Base-by-base conservation (phyloP, 2,888 invertebrate species). In the Volucella zonaria region DNA sequence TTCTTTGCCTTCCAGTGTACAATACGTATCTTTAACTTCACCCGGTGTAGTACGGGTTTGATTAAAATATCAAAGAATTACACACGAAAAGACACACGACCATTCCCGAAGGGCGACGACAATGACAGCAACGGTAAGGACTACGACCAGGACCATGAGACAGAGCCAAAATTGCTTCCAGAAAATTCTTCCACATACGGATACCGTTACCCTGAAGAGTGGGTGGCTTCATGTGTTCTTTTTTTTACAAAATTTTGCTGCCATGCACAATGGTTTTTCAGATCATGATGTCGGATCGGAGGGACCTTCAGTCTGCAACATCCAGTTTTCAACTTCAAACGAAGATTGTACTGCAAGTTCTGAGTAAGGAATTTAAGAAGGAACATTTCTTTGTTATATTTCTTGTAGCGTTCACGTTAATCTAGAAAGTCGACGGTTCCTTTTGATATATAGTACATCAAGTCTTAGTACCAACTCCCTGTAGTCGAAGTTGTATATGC, bases 1-100 rank as follows among this genome's bases (percentile, higher is more conserved):
- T 42, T 43, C 15, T 40, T 15, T 4, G 40, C 15, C 66, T 79
- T 54, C 66, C 71, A 12, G 64, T 73, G 56, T 62, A 75, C 68
- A 61, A 23, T 23, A 23, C 3, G 18, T 81, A 43, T 51, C 51
- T 8, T 23, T 56, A 31, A 62, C 54, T 58, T 45, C 47, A 31
- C 11, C 38, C 38, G 23, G 52, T 68, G 58, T 49, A 45, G 18
- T 54, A 64, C n/a, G 56, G 47, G 79, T 78, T 82, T 82, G 82
- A 82, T 82, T 82, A 79, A 79, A 82, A 79, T 82, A 79, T 82
- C 68, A 75, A 70, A 73, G 79, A 59, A 74, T 82, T 74, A 82
- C 74, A 74, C 68, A 64, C 52, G 56, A 38, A 38, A 51, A 51
- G 61, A 73, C 51, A 73, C 67, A 73, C 56, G 67, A 71, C 52